Evolutionary conservation across 2,797 vertebrate genomes (phyloP), one percentile per base, ranked within the genome.

Genomic region (Balearica regulorum): DNA sequence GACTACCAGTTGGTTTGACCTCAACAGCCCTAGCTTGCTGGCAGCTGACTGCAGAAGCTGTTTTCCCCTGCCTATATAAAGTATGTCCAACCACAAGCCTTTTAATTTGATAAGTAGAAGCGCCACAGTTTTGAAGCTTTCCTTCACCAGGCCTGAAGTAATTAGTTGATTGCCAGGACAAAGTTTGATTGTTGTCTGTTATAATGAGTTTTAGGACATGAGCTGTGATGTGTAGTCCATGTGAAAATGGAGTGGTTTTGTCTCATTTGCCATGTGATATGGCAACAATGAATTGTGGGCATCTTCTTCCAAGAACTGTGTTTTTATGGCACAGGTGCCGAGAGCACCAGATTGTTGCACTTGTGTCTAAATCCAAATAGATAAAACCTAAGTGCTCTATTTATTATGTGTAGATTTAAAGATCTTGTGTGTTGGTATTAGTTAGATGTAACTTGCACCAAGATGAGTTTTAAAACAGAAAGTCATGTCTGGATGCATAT

Each of bases 391-490:
- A 68, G 41, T 41, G 8, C 20, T 89, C 19, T 17, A 10, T 95
- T 65, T 73, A 26, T 73, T 71, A 54, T 64, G 11, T 78, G 46
- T 28, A n/a, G 37, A 35, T 66, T 76, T 88, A 61, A 68, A 88
- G 51, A 81, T 71, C 54, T 44, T 75, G 5, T 26, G 4, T 33
- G 3, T 61, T 70, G 41, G 10, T 80, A 55, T 71, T 70, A 66
- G 25, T 46, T 83, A 71, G 65, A 19, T 62, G 35, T 58, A 71
- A 70, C 26, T 85, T 62, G 39, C 43, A 82, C 19, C 26, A 37
- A 87, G 39, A 10, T 77, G 73, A 39, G n/a, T 88, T 97, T 83
- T 91, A 85, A 87, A 92, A 85, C 11, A 68, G 41, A 84, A 93
- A 57, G 76, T 73, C 8, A 14, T 49, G 64, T 58, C 41, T 72